phyloP scores from a whole-genome alignment of 1,140 invertebrate species.

The Drosophila lacertosa region DNA sequence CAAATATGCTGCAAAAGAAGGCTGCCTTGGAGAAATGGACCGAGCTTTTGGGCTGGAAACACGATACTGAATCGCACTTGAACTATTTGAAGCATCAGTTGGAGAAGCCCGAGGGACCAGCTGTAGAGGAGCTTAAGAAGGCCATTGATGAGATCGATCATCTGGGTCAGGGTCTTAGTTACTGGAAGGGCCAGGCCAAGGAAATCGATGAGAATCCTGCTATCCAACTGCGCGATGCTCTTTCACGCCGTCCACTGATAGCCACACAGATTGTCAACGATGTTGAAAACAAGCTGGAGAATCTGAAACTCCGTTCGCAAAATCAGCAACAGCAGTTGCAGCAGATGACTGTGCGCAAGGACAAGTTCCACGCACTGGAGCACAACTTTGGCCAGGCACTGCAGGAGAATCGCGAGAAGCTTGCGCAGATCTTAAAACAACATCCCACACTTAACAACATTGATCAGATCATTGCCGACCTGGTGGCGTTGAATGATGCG shows the following conservation, averaged over 20 bases:
- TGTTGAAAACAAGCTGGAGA: constrained; percentile 88
- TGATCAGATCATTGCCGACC: constrained; percentile 83
- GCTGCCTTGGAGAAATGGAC: constrained; percentile 92
- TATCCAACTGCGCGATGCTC: constrained; percentile 88
- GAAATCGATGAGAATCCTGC: constrained; percentile 88
- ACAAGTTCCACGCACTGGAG: constrained; percentile 88
- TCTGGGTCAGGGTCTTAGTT: constrained; percentile 87
- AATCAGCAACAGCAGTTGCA: constrained; percentile 88
- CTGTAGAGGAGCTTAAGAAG: constrained; percentile 87
- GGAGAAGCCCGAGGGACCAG: constrained; percentile 88
- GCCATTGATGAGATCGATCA: constrained; percentile 88
- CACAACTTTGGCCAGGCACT: constrained; percentile 87
- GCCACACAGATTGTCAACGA: constrained; percentile 89
- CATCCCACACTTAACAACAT: constrained; percentile 76
- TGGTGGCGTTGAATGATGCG: constrained; percentile 83
- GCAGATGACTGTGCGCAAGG: constrained; percentile 88
- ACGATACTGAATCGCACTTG: constrained; percentile 92
- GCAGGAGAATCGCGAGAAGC: constrained; percentile 85
- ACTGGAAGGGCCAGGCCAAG: constrained; percentile 89
- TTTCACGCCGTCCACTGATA: constrained; percentile 88
- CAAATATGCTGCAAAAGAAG: constrained; percentile 90
- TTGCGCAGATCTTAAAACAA: constrained; percentile 85
- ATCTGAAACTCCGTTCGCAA: constrained; percentile 87
- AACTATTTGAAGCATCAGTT: constrained; percentile 92
- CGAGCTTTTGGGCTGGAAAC: constrained; percentile 91